Base-by-base conservation (phyloP, 2,797 vertebrate genomes). In the Eulemur coronatus region DNA sequence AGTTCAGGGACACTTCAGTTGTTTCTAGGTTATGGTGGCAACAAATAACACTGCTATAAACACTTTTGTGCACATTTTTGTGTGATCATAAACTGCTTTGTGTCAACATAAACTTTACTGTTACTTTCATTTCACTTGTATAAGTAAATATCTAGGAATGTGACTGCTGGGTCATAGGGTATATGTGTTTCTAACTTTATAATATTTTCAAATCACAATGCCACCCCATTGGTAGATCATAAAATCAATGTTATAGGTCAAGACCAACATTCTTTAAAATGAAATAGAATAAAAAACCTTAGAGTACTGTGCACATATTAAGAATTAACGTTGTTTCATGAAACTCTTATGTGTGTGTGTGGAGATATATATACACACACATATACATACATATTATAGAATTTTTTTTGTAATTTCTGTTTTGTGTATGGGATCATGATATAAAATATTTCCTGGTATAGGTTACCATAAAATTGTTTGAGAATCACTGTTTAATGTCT, bases 181-280 rank as follows among this genome's bases (percentile, higher is more conserved):
- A 81, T 24, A 38, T 46, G 13, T 26, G 67, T 46, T 4, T 73
- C 28, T 86, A 82, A 93, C 46, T 86, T 84, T 63, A 38, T 43
- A 89, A 41, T 41, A 41, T 80, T 73, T 94, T 84, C 12, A 80
- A 70, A 73, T 95, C 24, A 15, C 63, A n/a, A 15, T 67, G 70
- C 33, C 41, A 55, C 11, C 41, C 17, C 63, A 76, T 14, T 76
- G 52, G 15, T 79, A 91, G 84, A 48, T 89, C 79, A 73, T 78
- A n/a, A 85, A 94, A 89, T 67, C 85, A 92, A 69, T 96, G 89
- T 92, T 57, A 84, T 50, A 75, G 55, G 75, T 96, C 72, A 90
- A 93, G 50, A 86, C 6, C 50, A 85, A 90, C 28, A 93, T 89
- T 93, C 79, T 67, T 86, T 89, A 93, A 91, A 95, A 89, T 24